A percentile compares a stretch with the other conserved stretches of the same genome.
Evolutionary conservation across 2,113 vertebrate species (phyloP).

Genomic region (Hiodon alosoides): DNA sequence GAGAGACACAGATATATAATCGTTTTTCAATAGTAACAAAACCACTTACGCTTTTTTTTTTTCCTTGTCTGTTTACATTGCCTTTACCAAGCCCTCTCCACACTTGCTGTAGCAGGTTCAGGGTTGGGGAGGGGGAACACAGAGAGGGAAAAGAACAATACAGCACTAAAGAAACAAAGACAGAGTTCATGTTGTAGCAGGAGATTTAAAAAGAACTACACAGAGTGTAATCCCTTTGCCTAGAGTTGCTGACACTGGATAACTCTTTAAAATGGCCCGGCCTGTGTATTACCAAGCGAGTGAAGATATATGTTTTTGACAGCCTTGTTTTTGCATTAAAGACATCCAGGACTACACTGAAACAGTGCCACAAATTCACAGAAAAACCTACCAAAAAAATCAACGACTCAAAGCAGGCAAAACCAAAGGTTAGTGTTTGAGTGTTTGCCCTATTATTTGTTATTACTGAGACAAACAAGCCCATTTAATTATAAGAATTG

Average conservation of each 20-base stretch:
- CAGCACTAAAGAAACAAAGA: constrained; percentile 19
- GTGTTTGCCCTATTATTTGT: background rate
- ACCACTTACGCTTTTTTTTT: background rate
- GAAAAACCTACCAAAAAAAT: background rate
- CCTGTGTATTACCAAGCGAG: constrained; percentile 30
- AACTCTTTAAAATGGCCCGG: constrained; percentile 57
- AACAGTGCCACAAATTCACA: background rate
- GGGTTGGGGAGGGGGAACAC: background rate
- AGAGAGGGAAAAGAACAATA: constrained; percentile 24
- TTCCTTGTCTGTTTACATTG: background rate
- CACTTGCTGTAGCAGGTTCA: background rate
- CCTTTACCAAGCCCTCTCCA: background rate
- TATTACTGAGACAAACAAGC: background rate
- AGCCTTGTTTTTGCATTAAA: constrained; percentile 11
- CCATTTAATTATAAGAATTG: background rate
- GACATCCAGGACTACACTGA: background rate
- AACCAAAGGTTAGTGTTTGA: constrained; percentile 10
- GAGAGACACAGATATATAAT: too few relatives aligned
- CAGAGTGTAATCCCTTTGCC: constrained; percentile 62
- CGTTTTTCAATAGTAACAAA: too few relatives aligned
- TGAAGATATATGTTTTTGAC: constrained; percentile 38
- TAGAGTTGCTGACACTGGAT: constrained; percentile 71
- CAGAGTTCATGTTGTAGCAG: constrained; percentile 47
- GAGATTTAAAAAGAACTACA: constrained; percentile 61
- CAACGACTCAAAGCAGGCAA: background rate